These are phyloP conservation scores for Lampropteryx suffumata DNA, from an alignment of 2,888 invertebrate genomes.

Conservation along the genomic window DNA sequence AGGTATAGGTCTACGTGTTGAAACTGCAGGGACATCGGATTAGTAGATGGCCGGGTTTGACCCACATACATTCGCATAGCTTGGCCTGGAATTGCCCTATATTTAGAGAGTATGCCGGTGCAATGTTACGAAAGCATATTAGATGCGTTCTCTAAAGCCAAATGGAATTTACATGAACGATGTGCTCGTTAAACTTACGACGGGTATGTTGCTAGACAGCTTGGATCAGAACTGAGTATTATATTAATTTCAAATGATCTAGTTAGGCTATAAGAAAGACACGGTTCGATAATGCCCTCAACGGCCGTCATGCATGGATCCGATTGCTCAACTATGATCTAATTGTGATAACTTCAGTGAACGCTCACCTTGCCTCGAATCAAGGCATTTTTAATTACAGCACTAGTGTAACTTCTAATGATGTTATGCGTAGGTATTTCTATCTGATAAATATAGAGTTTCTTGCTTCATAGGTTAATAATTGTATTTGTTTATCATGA, in stretches of 20 bases:
- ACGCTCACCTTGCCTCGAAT: slow-evolving; percentile 57
- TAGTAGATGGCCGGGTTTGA: slow-evolving; percentile 58
- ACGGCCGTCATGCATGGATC: slow-evolving; percentile 62
- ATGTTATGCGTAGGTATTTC: no score
- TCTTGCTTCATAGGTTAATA: no score
- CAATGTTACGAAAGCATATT: slow-evolving; percentile 58
- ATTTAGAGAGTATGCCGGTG: slow-evolving; percentile 63
- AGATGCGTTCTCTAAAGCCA: slow-evolving; percentile 19
- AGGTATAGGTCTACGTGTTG: slow-evolving; percentile 55
- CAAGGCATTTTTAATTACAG: slow-evolving; percentile 49
- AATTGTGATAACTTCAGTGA: slow-evolving; percentile 51
- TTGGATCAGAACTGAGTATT: not conserved
- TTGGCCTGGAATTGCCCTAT: slow-evolving; percentile 67
- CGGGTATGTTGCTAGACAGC: not conserved
- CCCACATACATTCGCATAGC: slow-evolving; percentile 71
- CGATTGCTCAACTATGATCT: slow-evolving; percentile 61
- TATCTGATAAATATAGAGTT: no score
- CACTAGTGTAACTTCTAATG: not conserved
- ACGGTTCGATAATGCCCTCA: slow-evolving; percentile 55
- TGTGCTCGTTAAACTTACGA: slow-evolving; percentile 1
- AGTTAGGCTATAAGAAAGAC: slow-evolving; percentile 25
- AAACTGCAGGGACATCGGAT: slow-evolving; percentile 57
- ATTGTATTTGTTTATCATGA: no score
- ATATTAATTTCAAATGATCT: not conserved
- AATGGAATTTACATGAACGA: slow-evolving; percentile 21